Percentiles rank a stretch among this genome's conserved stretches.
These are phyloP conservation scores for Catamblyrhynchus diadema DNA, from an alignment of 2,797 vertebrate genomes.

Conservation along the genomic window DNA sequence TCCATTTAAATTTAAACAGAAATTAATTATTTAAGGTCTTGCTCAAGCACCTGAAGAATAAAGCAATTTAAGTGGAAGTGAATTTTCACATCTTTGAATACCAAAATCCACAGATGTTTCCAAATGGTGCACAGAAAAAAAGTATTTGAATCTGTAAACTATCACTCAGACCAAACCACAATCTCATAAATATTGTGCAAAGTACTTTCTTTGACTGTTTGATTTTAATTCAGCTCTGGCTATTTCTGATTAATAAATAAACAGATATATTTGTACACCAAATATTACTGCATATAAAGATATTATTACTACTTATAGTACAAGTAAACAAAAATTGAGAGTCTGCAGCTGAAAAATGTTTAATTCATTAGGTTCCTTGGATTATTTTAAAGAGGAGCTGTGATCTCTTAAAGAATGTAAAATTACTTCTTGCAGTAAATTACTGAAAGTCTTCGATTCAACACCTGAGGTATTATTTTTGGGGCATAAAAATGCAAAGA, in stretches of 20 bases:
- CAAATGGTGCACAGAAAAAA: background rate
- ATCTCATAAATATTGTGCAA: background rate
- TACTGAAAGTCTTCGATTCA: background rate
- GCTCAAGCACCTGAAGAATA: background rate
- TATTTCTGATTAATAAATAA: background rate
- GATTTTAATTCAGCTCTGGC: background rate
- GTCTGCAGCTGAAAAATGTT: background rate
- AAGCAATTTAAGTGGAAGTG: background rate
- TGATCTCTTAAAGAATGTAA: background rate
- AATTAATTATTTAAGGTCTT: background rate
- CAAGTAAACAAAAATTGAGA: constrained; percentile 12
- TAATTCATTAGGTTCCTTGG: background rate
- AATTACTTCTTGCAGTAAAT: constrained; percentile 32
- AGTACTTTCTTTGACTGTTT: background rate
- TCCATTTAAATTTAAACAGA: background rate
- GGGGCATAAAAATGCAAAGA: constrained; percentile 34
- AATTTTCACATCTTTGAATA: background rate
- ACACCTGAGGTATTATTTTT: constrained; percentile 18
- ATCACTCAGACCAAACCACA: background rate
- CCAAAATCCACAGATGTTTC: background rate
- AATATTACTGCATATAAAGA: background rate
- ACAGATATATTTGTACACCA: background rate
- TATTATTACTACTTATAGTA: background rate
- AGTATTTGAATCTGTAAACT: background rate
- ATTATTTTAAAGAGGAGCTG: background rate